Base-by-base conservation (phyloP, 2,888 invertebrate genomes). In the Yponomeuta plumbellus region DNA sequence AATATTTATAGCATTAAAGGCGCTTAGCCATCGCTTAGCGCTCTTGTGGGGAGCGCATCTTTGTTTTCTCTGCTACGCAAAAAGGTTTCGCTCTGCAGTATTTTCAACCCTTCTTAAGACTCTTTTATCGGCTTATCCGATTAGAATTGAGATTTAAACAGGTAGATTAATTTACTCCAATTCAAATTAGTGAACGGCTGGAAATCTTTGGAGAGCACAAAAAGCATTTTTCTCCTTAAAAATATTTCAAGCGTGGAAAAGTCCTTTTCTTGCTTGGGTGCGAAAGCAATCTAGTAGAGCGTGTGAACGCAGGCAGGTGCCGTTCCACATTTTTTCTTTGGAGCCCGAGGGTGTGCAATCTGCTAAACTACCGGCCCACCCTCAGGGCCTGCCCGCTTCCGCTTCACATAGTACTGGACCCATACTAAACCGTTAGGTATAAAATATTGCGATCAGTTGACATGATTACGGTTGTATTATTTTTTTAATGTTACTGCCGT, bases 251-350 rank as follows among this genome's bases (percentile, higher is more conserved):
- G 71, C 74, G 75, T 78, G 67, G 80, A 79, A 83, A 81, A 81
- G 77, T 76, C 73, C 75, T 72, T 80, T 78, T 71, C 78, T 77
- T 76, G 72, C 74, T 75, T 72, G 73, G 74, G 78, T 76, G 76
- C 73, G 75, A 78, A 78, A 82, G 83, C 80, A 80, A 82, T 84
- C 80, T 79, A 78, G 79, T 76, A 80, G 74, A 81, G 74, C 84
- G 83, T 85, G 85, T 75, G 85, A 85, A 84, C 75, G 71, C 70
- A 72, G 71, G 71, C 85, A 85, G 82, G 79, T 84, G 85, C 74
- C 73, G 72, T 74, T 75, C 76, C 76, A 72, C 77, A 74, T 75
- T 77, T 79, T 77, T 79, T 76, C 59, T 65, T 66, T 26, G 22
- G 40, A 59, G 75, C 70, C 72, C 68, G 70, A 68, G 70, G 72